A percentile compares a stretch with the other conserved stretches of the same genome.
These are phyloP conservation scores for Pseudanteris insignis DNA, from an alignment of 2,888 invertebrate genomes.

Conservation along the genomic window DNA sequence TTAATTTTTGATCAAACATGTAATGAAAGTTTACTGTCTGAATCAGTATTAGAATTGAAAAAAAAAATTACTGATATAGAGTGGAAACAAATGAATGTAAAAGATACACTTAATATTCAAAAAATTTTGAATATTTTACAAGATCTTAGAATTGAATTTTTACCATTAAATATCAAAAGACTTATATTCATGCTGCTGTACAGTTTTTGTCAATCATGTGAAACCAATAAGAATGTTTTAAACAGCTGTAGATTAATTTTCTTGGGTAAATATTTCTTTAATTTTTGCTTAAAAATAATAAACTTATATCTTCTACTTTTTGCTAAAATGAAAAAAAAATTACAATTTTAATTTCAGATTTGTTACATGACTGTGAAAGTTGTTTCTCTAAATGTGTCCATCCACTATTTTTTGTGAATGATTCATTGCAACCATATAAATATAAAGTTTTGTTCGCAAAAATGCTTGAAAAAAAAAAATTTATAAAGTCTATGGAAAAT, in stretches of 20 bases:
- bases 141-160: constrained; percentile 15
- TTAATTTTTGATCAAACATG: too few species aligned
- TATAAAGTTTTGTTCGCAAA: constrained; percentile 5
- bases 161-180: constrained; percentile 19
- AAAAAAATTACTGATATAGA: background rate
- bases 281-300: constrained; percentile 1
- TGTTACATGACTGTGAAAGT: constrained; percentile 10
- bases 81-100: constrained; percentile 7
- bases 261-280: constrained; percentile 38
- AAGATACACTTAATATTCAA: constrained; percentile 14
- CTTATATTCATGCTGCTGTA: constrained; percentile 21
- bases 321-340: too few species aligned
- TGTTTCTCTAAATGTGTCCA: constrained; percentile 14
- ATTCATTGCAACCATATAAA: constrained; percentile 12
- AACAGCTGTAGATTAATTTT: constrained; percentile 17
- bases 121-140: constrained; percentile 20
- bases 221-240: constrained; percentile 9
- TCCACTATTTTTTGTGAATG: constrained; percentile 15
- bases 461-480: constrained; percentile 12
- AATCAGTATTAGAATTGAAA: constrained; percentile 8
- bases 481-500: constrained; percentile 2
- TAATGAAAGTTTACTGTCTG: too few species aligned
- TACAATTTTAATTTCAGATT: too few species aligned
- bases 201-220: constrained; percentile 17
- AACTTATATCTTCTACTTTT: constrained; percentile 1